Evolutionary conservation across 2,888 invertebrate genomes (phyloP).

Genomic region (Blera fallax): DNA sequence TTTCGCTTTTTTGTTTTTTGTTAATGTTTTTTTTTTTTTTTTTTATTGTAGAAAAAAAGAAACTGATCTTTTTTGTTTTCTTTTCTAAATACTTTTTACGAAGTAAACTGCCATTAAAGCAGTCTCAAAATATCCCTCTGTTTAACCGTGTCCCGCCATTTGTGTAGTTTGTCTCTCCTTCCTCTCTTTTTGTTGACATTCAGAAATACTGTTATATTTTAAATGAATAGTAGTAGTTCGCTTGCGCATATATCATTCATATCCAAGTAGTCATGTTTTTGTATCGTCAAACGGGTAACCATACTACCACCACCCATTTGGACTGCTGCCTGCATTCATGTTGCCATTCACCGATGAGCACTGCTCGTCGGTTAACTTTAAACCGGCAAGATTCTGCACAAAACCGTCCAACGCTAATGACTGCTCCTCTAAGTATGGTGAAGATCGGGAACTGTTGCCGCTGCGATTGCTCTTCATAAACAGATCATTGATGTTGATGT

Average conservation of each 20-base stretch:
- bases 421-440: constrained; percentile 80
- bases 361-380: constrained; percentile 79
- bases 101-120: constrained; percentile 53
- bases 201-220: constrained; percentile 36
- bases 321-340: constrained; percentile 70
- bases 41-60: constrained; percentile 61
- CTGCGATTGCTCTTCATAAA: constrained; percentile 81
- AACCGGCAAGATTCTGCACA: constrained; percentile 79
- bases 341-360: constrained; percentile 77
- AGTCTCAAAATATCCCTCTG: constrained; percentile 10
- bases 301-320: constrained; percentile 75
- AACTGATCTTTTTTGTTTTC: constrained; percentile 48
- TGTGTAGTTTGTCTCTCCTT: neutral
- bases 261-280: neutral
- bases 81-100: constrained; percentile 63
- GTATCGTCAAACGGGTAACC: constrained; percentile 42
- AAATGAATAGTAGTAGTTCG: neutral
- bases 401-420: constrained; percentile 77
- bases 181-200: neutral
- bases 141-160: neutral
- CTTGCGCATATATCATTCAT: neutral
- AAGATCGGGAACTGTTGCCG: constrained; percentile 76
- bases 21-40: constrained; percentile 40
- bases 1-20: constrained; percentile 51
- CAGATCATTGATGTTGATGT: constrained; percentile 91